Evolutionary conservation across 1,140 invertebrate genomes (phyloP), one percentile per base, ranked within the genome.

Genomic region (Lethrus apterus): DNA sequence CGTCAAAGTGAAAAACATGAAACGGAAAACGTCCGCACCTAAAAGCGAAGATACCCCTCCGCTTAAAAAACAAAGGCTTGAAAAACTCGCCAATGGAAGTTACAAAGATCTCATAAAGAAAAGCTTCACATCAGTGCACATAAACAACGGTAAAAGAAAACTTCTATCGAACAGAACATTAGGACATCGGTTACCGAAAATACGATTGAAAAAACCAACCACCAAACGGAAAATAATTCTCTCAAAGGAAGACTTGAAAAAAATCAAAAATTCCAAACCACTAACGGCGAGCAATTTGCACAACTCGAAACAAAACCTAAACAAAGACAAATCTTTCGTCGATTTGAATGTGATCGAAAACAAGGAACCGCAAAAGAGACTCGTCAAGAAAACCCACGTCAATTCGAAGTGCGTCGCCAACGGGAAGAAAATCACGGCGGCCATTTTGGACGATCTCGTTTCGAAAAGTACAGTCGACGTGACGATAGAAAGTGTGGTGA

Each of bases 401-500:
- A 51, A 63, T 44, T 51, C 63, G 14, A 67, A 69, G 56, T 60
- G 63, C 29, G 69, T 67, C 15, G 5, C 13, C n/a, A 48, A 24
- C 7, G 21, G 10, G 59, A 70, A 64, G 33, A 75, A 73, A 59
- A 69, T 69, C 52, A 70, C 69, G 18, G 58, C 67, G 13, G 55
- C 46, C 21, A 51, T 76, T 19, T 60, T 75, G 11, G 73, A 76
- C 46, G 71, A 71, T 57, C 59, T 75, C 26, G 64, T 75, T 32
- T 66, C 68, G 36, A 75, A 73, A 61, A 76, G 75, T 51, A 75
- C 69, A 55, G 67, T 77, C 15, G 74, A 77, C 42, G 61, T 69
- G 46, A 63, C 66, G 2, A 68, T 68, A 30, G 68, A 70, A 45
- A 62, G 59, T 56, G 66, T 68, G 7, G 56, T 67, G 9, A 68